Conservation (phyloP, 1,140 invertebrate species). For the Aphaenogaster ashmeadi region DNA sequence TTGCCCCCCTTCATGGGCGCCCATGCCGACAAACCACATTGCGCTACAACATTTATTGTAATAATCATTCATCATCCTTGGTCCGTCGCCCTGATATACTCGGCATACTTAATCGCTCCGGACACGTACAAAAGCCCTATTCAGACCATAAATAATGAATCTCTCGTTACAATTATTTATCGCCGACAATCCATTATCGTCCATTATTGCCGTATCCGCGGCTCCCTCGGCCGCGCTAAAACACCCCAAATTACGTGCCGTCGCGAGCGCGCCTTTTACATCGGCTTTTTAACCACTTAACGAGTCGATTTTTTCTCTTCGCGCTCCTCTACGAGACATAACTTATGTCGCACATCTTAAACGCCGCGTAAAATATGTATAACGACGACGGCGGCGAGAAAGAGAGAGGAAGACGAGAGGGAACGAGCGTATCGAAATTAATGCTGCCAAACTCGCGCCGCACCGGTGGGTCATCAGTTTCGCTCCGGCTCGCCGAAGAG, state of each 20-base stretch:
- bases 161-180: slow-evolving; percentile 53
- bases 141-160: slow-evolving; percentile 44
- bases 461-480: slow-evolving; percentile 15
- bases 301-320: slow-evolving; percentile 29
- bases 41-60: neutral
- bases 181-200: slow-evolving; percentile 46
- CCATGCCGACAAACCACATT: no score
- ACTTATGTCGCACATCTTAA: slow-evolving; percentile 55
- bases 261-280: neutral
- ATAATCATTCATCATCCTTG: slow-evolving; percentile 16
- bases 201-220: slow-evolving; percentile 32
- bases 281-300: slow-evolving; percentile 46
- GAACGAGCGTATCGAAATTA: slow-evolving; percentile 36
- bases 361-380: slow-evolving; percentile 49
- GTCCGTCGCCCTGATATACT: neutral
- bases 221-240: slow-evolving; percentile 22
- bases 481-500: neutral
- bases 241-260: slow-evolving; percentile 50
- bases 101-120: neutral
- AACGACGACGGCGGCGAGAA: neutral
- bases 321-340: slow-evolving; percentile 10
- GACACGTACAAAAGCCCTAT: neutral
- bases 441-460: slow-evolving; percentile 25
- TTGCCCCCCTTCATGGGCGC: no score
- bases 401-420: neutral